Base-by-base conservation (phyloP, 64 coral and sea anemone genomes). In the Montipora efflorescens region DNA sequence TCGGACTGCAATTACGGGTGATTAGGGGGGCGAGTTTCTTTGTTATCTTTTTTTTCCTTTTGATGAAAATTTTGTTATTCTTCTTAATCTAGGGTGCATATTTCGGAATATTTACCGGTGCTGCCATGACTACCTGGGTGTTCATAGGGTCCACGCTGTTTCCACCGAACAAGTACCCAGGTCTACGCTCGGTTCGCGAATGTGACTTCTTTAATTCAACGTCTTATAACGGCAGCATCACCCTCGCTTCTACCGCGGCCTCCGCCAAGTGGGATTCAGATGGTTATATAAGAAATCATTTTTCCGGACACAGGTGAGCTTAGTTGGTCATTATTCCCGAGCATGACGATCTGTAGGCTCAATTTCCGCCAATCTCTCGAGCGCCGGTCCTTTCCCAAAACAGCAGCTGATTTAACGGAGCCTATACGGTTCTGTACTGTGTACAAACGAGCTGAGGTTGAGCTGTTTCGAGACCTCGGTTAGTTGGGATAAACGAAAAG, bases 101-200 rank as follows among this genome's bases (percentile, higher is more conserved):
- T 74, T 92, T 86, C 72, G 95, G 95, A 7, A 75, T 97, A 7
- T 97, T 97, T 48, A 88, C 74, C 55, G 92, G 87, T 22, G 92
- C 92, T 80, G 81, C 75, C 8, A 13, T 97, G 6, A 97, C 95
- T 2, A 75, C 69, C 11, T 97, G 95, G 95, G 95, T 97, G 3
- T 97, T 97, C 81, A 20, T 97, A 5, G 95, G 95, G 0, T 81
- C 95, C 14, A 85, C 90, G 47, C 9, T 97, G 50, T 91, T 91
- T 84, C 95, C 95, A 18, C 95, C 95, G 8, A 90, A 97, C 43
- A 97, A 94, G 78, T 90, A 94, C 88, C 91, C 82, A 64, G 95
- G 95, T 25, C 89, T 83, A 7, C 80, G 93, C 9, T 97, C 95
- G 0, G 87, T 94, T 20, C 76, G 74, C 18, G 81, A 80, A 43